Conservation (phyloP, 2,888 invertebrate genomes). For the Octonoba sinensis region DNA sequence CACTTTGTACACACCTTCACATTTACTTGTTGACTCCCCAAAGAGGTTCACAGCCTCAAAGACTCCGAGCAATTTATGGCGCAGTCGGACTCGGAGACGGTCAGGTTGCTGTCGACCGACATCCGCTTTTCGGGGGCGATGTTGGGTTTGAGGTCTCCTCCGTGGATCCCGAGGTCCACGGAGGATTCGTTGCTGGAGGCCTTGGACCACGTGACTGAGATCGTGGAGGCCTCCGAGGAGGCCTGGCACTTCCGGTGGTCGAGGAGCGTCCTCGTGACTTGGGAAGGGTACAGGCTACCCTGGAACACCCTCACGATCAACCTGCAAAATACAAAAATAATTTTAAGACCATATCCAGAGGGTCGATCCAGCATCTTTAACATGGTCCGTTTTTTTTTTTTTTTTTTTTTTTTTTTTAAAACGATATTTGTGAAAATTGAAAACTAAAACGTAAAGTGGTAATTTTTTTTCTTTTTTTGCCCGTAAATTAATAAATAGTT, state of each 20-base stretch:
- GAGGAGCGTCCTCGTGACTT: constrained; percentile 80
- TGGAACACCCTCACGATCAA: constrained; percentile 79
- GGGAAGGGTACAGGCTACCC: constrained; percentile 81
- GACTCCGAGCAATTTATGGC: too few species aligned
- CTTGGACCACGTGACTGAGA: constrained; percentile 60
- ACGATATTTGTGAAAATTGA: too few species aligned
- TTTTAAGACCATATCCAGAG: neutral
- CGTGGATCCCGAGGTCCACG: constrained; percentile 36
- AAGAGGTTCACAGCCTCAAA: too few species aligned
- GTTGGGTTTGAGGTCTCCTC: neutral
- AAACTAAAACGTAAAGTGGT: too few species aligned
- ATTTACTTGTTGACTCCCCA: too few species aligned
- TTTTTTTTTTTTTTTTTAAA: too few species aligned
- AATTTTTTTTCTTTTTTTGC: too few species aligned
- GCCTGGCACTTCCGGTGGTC: constrained; percentile 69
- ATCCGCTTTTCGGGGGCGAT: neutral
- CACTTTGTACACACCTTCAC: too few species aligned
- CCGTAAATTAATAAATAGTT: too few species aligned
- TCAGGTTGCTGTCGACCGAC: constrained; percentile 12
- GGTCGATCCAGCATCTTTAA: too few species aligned
- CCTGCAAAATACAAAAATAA: constrained; percentile 73
- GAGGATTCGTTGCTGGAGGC: constrained; percentile 57
- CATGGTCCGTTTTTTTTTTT: too few species aligned
- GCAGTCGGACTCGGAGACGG: too few species aligned
- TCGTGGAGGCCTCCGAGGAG: constrained; percentile 45